phyloP scores from a whole-genome alignment of 2,888 invertebrate genomes.

The Diaprepes abbreviatus region DNA sequence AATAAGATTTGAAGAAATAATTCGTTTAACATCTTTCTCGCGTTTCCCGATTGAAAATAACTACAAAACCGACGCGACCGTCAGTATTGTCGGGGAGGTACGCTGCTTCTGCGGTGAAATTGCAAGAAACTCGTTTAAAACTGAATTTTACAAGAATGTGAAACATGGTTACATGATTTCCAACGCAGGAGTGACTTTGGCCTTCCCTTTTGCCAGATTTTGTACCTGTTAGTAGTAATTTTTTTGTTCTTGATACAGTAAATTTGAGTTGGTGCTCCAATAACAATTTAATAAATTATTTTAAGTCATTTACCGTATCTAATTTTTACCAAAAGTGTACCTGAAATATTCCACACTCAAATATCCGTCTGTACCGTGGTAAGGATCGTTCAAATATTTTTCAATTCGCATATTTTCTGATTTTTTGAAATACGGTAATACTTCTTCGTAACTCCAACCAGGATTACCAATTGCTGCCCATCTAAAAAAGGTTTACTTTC shows the following conservation, averaged over 20 bases:
- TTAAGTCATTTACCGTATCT: too few species aligned
- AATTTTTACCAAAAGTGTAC: too few species aligned
- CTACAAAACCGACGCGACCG: slow-evolving; percentile 3
- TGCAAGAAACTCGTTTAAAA: slow-evolving; percentile 28
- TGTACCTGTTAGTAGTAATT: background rate
- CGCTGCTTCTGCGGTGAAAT: slow-evolving; percentile 29
- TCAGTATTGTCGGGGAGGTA: slow-evolving; percentile 23
- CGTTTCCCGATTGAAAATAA: slow-evolving; percentile 13
- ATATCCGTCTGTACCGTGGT: slow-evolving; percentile 81
- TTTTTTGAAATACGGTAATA: slow-evolving; percentile 84
- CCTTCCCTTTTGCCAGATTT: slow-evolving; percentile 24
- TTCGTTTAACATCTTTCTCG: background rate
- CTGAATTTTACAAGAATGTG: slow-evolving; percentile 24
- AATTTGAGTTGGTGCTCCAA: background rate
- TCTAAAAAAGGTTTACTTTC: too few species aligned
- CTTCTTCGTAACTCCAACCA: slow-evolving; percentile 85
- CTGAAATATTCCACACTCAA: slow-evolving; percentile 81
- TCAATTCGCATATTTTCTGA: slow-evolving; percentile 83
- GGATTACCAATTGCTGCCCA: slow-evolving; percentile 83
- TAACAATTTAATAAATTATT: too few species aligned
- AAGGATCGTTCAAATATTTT: slow-evolving; percentile 72
- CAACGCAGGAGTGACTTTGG: slow-evolving; percentile 36
- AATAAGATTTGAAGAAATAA: too few species aligned
- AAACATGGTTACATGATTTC: slow-evolving; percentile 34
- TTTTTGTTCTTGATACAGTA: slow-evolving; percentile 21